A percentile compares a stretch with the other conserved stretches of the same genome.
Evolutionary conservation across 2,888 invertebrate species (phyloP).

Genomic region (Argyra leucocephala): DNA sequence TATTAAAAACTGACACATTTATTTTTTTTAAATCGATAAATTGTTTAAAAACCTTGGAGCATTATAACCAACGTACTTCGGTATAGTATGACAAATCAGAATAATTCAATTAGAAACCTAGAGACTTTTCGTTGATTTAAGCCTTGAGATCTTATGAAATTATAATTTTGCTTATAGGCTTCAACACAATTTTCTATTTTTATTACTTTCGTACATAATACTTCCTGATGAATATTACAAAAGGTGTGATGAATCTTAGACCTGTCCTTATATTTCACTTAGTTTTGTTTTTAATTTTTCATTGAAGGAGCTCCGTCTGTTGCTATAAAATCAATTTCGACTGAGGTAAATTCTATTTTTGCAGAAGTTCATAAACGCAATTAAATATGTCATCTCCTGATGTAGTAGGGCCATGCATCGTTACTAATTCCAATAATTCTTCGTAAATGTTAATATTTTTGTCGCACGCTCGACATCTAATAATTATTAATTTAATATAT

Average conservation of each 20-base stretch:
- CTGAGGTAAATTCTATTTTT: conserved; percentile 25
- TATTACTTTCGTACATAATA: no score
- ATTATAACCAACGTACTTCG: conserved; percentile 25
- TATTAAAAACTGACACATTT: conserved; percentile 19
- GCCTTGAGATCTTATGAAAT: conserved; percentile 13
- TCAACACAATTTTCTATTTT: no score
- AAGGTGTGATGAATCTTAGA: no score
- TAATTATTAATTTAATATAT: no score
- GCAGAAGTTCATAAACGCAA: conserved; percentile 25
- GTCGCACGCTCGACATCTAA: conserved; percentile 22
- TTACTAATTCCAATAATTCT: conserved; percentile 21
- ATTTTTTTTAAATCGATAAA: conserved; percentile 23
- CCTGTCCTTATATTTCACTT: no score
- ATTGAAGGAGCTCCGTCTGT: conserved; percentile 27
- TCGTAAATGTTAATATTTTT: conserved; percentile 22
- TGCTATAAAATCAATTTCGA: conserved; percentile 24
- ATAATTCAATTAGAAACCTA: conserved; percentile 24
- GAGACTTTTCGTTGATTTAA: conserved; percentile 21
- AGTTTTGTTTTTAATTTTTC: no score
- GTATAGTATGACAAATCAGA: conserved; percentile 25
- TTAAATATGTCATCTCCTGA: no score
- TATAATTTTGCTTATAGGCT: conserved; percentile 16
- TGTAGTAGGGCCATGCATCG: conserved; percentile 23
- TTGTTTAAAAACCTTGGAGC: conserved; percentile 26
- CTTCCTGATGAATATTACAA: no score